Evolutionary conservation across 2,113 vertebrate genomes (phyloP).

Genomic region (Plotosus lineatus): DNA sequence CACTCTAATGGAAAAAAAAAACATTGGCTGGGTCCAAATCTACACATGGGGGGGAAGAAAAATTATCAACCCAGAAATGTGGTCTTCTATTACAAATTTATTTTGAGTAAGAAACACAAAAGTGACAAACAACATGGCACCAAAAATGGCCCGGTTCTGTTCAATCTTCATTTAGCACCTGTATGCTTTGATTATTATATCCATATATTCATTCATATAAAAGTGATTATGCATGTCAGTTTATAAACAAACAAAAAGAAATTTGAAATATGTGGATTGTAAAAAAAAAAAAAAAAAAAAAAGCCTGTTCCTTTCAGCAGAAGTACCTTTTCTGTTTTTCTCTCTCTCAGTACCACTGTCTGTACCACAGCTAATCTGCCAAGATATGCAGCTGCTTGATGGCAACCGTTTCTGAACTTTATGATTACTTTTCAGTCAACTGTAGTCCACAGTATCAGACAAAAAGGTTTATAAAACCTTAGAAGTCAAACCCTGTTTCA

Average conservation of each 20-base stretch:
- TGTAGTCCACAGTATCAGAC: slow-evolving; percentile 15
- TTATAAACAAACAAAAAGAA: slow-evolving; percentile 62
- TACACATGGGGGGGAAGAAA: neutral
- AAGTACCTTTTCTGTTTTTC: slow-evolving; percentile 64
- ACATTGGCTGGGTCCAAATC: neutral
- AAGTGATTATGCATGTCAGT: slow-evolving; percentile 69
- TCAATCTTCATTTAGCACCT: slow-evolving; percentile 76
- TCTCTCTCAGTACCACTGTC: slow-evolving; percentile 58
- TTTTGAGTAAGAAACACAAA: slow-evolving; percentile 68
- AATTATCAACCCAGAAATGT: neutral
- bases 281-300: too few species aligned
- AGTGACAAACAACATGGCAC: slow-evolving; percentile 65
- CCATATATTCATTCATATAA: slow-evolving; percentile 74
- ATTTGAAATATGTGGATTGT: slow-evolving; percentile 62
- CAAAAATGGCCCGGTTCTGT: slow-evolving; percentile 59
- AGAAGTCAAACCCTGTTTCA: slow-evolving; percentile 31
- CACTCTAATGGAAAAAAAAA: neutral
- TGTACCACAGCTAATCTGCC: slow-evolving; percentile 49
- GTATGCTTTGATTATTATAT: slow-evolving; percentile 73
- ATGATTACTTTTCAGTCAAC: slow-evolving; percentile 1
- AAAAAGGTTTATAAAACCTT: slow-evolving; percentile 2
- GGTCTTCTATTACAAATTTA: slow-evolving; percentile 71
- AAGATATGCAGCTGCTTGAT: slow-evolving; percentile 5
- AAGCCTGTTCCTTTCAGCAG: slow-evolving; percentile 56
- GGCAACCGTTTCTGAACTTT: neutral